Evolutionary conservation across 2,888 invertebrate species (phyloP).

Genomic region (Sarcophaga caerulescens): DNA sequence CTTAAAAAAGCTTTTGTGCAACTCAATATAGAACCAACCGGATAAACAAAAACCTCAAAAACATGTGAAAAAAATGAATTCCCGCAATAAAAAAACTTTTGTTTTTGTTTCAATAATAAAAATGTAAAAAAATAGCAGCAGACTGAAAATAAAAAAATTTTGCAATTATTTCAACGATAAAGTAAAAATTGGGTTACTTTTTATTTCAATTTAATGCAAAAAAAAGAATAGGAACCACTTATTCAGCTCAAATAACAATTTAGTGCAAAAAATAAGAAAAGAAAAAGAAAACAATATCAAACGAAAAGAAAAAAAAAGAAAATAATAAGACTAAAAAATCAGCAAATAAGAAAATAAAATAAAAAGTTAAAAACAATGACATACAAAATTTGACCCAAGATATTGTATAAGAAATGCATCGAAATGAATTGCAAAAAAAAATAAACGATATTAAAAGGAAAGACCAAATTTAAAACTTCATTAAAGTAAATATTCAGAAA

Average conservation of each 20-base stretch:
- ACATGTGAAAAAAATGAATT: slow-evolving; percentile 7
- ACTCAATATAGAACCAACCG: not conserved
- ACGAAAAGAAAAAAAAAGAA: not conserved
- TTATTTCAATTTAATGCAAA: slow-evolving; percentile 4
- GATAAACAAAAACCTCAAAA: slow-evolving; percentile 2
- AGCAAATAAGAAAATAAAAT: not conserved
- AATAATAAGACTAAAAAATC: not conserved
- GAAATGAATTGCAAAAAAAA: not conserved
- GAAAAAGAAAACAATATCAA: not conserved
- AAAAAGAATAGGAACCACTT: not conserved
- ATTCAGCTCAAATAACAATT: slow-evolving; percentile 4
- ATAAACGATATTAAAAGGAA: not conserved
- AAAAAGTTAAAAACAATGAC: not conserved
- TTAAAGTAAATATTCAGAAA: slow-evolving; percentile 12
- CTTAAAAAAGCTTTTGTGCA: slow-evolving; percentile 12
- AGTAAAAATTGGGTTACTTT: slow-evolving; percentile 34
- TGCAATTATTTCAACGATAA: not conserved
- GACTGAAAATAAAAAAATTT: too few relatives aligned
- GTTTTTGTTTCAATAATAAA: slow-evolving; percentile 11
- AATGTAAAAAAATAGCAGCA: slow-evolving; percentile 1
- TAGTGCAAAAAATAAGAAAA: not conserved
- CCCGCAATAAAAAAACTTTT: not conserved
- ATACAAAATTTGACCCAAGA: not conserved
- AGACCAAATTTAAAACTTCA: slow-evolving; percentile 3
- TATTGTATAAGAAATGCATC: not conserved